Evolutionary conservation across 2,797 vertebrate genomes (phyloP).

Genomic region (Scarus forsteni): DNA sequence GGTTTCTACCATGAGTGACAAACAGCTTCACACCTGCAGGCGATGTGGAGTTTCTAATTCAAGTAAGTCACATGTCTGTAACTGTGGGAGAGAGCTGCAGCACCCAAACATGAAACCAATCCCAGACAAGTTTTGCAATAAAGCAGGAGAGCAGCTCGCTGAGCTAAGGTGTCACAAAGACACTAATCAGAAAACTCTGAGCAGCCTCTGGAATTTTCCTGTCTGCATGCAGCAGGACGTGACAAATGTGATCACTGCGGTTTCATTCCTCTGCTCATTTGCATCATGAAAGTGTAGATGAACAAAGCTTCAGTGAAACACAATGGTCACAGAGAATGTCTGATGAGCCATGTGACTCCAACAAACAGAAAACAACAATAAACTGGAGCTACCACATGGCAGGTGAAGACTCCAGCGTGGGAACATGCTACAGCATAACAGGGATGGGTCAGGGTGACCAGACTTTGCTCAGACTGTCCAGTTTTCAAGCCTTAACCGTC

Average conservation of each 20-base stretch:
- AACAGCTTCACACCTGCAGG: slow-evolving; percentile 1
- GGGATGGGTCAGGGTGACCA: no score
- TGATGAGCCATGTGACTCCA: not conserved
- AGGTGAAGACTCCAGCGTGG: no score
- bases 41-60: not conserved
- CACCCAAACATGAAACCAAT: not conserved
- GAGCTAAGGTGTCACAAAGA: not conserved
- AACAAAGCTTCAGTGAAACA: not conserved
- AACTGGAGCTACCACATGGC: no score
- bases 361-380: not conserved
- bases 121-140: not conserved
- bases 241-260: no score
- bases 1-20: not conserved
- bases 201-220: not conserved
- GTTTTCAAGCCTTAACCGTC: no score
- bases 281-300: not conserved
- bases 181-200: not conserved
- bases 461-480: no score
- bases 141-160: not conserved
- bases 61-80: not conserved
- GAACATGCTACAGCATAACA: no score
- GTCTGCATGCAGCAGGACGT: not conserved
- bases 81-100: not conserved
- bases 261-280: not conserved
- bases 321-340: not conserved